Conservation (phyloP, 2,797 vertebrate species). For the Pipistrellus kuhlii region DNA sequence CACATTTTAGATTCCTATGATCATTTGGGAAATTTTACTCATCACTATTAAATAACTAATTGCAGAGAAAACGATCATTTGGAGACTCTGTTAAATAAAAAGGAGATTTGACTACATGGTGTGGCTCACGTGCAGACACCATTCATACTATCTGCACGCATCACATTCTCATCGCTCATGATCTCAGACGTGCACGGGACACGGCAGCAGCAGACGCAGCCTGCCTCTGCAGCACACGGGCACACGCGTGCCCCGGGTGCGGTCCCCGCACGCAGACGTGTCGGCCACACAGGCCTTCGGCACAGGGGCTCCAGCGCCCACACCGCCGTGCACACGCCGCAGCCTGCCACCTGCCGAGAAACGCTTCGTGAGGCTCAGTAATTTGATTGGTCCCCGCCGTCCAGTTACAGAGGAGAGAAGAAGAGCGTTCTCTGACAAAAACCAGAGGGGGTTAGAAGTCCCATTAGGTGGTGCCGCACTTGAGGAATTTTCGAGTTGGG, state of each 20-base stretch:
- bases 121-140: not conserved
- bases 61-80: conserved; percentile 48
- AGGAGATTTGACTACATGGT: not conserved
- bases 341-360: conserved; percentile 83
- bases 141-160: not conserved
- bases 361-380: conserved; percentile 85
- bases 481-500: conserved; percentile 37
- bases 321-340: conserved; percentile 75
- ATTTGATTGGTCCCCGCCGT: conserved; percentile 88
- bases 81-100: conserved; percentile 33
- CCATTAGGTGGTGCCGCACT: conserved; percentile 62
- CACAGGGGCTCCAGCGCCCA: conserved; percentile 65
- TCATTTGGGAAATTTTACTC: conserved; percentile 70
- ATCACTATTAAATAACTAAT: conserved; percentile 66
- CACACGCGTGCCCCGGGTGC: not conserved
- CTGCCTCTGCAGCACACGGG: not conserved
- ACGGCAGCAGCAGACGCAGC: not conserved
- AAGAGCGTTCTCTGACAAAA: conserved; percentile 82
- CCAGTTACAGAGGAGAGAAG: conserved; percentile 84
- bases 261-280: not conserved
- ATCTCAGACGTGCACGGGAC: not conserved
- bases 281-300: conserved; percentile 46
- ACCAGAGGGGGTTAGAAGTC: conserved; percentile 74
- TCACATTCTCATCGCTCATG: rapidly evolving
- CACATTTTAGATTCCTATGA: conserved; percentile 55